Evolutionary conservation across 2,888 invertebrate species (phyloP), one percentile per base, ranked within the genome.

Genomic region (Pyrocoelia pectoralis): DNA sequence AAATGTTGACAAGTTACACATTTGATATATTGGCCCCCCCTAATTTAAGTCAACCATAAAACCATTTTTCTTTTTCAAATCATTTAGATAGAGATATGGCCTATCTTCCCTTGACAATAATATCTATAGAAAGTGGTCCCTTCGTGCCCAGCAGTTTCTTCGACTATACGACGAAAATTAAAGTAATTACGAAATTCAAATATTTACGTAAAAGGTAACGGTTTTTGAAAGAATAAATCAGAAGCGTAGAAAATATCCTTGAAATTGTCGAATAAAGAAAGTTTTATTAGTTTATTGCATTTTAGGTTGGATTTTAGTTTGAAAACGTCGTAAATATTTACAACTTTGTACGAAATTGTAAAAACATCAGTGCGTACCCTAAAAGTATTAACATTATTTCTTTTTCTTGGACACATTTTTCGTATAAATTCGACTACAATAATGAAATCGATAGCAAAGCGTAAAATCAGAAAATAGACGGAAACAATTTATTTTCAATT

Each of bases 201-300:
- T 33, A 33, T 33, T 33, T 33, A 33, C 33, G 33, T 33, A 33
- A 33, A 33, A 33, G 8, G 33, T 58, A 58, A 58, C 58, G 58
- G 58, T 52, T 17, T 28, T 18, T 10, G 46, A 17, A n/a, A 17
- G 33, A n/a, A 33, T 17, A 33, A 64, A 63, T 63, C 63, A 53
- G 66, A 60, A 66, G 66, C 66, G 49, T 63, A 46, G 63, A 66
- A 66, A 66, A 66, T 66, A 50, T 46, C 62, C 66, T 60, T 66
- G 60, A 66, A 66, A 66, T 66, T 56, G 28, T 28, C 10, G 57
- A 54, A 43, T 53, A 56, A 61, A 29, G 41, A 53, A 28, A 52
- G 24, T 66, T 66, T 66, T 66, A 66, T 66, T 63, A 62, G 53
- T 66, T 66, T 66, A 66, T 60, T 63, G 56, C 63, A 60, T 63